Conservation (phyloP, 2,888 invertebrate species). For the Caenorhabditis becei region DNA sequence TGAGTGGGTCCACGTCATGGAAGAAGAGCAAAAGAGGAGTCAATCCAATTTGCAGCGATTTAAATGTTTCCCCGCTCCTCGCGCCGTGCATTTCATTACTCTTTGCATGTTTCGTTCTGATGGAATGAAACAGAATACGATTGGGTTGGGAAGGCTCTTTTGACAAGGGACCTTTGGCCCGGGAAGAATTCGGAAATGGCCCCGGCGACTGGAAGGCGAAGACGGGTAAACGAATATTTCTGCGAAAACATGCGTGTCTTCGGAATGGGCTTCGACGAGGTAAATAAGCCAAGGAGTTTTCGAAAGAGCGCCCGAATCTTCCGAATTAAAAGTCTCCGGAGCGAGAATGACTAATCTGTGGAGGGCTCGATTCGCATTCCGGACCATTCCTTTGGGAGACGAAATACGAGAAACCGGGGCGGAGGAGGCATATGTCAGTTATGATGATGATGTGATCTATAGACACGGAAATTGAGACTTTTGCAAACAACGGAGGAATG, state of each 20-base stretch:
- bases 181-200: neutral
- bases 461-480: conserved; percentile 34
- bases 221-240: neutral
- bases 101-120: neutral
- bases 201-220: neutral
- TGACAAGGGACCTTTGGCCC: too few relatives aligned
- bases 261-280: neutral
- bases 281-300: neutral
- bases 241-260: conserved; percentile 1
- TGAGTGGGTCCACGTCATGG: conserved; percentile 9
- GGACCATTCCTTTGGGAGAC: conserved; percentile 20
- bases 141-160: neutral
- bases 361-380: conserved; percentile 31
- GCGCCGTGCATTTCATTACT: conserved; percentile 22
- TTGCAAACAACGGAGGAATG: too few relatives aligned
- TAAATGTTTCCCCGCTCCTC: conserved; percentile 35
- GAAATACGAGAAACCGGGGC: conserved; percentile 31
- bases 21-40: conserved; percentile 22
- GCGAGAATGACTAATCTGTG: conserved; percentile 25
- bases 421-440: conserved; percentile 12
- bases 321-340: neutral
- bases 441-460: conserved; percentile 39
- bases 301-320: neutral
- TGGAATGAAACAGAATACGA: conserved; percentile 31
- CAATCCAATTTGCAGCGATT: conserved; percentile 55